A percentile compares a stretch with the other conserved stretches of the same genome.
phyloP scores from a whole-genome alignment of 2,888 invertebrate genomes.

The Candidula unifasciata region DNA sequence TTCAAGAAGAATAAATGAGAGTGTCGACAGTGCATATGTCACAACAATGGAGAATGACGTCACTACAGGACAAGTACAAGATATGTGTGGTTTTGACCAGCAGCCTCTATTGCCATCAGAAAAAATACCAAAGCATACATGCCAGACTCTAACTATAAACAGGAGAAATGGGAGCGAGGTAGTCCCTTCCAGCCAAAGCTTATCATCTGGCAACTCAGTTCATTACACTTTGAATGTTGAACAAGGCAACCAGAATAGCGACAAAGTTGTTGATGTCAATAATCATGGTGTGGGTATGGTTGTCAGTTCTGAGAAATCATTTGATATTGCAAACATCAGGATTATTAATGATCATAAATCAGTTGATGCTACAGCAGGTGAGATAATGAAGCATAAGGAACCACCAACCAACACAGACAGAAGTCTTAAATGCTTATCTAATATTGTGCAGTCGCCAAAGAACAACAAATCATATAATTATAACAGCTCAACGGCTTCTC shows the following conservation, averaged over 20 bases:
- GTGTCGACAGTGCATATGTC: not conserved
- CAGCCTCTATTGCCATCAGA: no score
- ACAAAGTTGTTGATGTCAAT: no score
- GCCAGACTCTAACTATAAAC: not conserved
- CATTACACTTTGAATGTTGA: no score
- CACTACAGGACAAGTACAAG: not conserved
- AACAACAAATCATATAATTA: not conserved
- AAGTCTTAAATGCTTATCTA: constrained; percentile 28
- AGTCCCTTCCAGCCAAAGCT: not conserved
- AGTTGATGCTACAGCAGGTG: no score
- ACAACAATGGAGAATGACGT: no score
- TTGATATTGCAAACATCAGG: not conserved
- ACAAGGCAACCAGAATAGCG: no score
- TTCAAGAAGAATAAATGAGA: not conserved
- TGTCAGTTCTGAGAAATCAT: no score
- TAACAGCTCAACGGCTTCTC: not conserved
- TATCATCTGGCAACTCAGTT: constrained; percentile 3
- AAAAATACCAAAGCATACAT: no score
- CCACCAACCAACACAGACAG: not conserved
- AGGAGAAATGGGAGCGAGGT: not conserved
- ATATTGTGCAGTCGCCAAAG: constrained; percentile 3
- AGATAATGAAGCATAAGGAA: not conserved
- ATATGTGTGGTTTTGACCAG: not conserved
- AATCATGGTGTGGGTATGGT: no score
- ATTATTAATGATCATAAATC: not conserved